Evolutionary conservation across 2,888 invertebrate genomes (phyloP), one percentile per base, ranked within the genome.

Genomic region (Lasiommata megera): DNA sequence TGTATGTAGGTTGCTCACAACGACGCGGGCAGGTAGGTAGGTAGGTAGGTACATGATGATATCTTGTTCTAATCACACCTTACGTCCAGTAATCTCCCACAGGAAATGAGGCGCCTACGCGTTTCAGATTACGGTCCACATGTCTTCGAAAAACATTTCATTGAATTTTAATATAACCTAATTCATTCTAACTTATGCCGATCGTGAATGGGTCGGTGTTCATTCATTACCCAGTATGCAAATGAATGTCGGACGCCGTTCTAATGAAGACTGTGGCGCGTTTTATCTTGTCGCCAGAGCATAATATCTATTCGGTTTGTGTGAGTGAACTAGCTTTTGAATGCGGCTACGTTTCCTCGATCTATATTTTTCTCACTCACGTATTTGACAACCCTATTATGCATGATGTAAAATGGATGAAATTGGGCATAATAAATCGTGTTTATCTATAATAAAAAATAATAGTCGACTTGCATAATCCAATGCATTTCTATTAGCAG

Each of bases 141-240:
- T 60, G 54, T 41, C 47, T 43, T 14, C 34, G n/a, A 36, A 18
- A 54, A 47, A 44, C 46, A 54, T 60, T 54, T 57, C 46, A 47
- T 60, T 57, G 54, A 60, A 60, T 51, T 57, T 57, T 57, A 60
- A 60, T 60, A 54, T 51, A 57, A 58, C 50, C 60, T 41, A 57
- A 58, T 60, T 57, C 54, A 54, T 57, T 54, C 46, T 58, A 50
- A 62, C 51, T 31, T 58, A 56, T 56, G 29, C 29, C 16, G 48
- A 23, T 48, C 43, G 48, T 61, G 61, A 61, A 61, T 61, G 61
- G 53, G 29, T 52, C 56, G 44, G 52, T 59, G 56, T 54, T 57
- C 62, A 62, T 62, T 62, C 56, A 62, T 41, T 54, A 52, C 34
- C 14, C 16, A 46, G 44, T 54, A 57, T 60, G 59, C 36, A 60